Conservation (phyloP, 2,113 vertebrate species). For the Tauraco erythrolophus region DNA sequence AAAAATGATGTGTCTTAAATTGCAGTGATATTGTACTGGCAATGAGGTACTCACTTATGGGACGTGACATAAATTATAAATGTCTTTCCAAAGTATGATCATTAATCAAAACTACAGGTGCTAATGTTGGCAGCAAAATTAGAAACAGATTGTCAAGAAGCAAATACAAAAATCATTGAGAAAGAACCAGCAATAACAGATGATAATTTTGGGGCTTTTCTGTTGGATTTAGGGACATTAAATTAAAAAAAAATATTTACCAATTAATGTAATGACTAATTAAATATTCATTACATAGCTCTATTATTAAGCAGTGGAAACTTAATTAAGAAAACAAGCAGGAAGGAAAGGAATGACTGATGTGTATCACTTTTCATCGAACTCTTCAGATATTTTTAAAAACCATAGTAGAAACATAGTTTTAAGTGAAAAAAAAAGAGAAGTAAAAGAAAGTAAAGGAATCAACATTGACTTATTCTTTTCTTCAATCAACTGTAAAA, state of each 20-base stretch:
- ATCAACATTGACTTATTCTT: neutral
- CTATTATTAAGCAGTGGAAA: neutral
- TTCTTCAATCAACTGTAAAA: neutral
- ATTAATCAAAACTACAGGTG: neutral
- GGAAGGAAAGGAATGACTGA: neutral
- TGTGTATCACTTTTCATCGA: neutral
- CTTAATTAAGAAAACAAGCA: neutral
- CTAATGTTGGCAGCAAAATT: neutral
- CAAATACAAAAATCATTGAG: neutral
- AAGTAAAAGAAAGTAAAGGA: neutral
- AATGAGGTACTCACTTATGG: neutral
- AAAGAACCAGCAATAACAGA: neutral
- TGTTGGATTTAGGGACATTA: neutral
- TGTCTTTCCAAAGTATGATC: neutral
- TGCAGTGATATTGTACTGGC: neutral
- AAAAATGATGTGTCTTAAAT: neutral
- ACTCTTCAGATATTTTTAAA: neutral
- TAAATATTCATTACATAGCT: neutral
- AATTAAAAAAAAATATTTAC: too few relatives aligned
- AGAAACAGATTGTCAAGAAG: neutral
- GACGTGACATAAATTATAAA: slow-evolving; percentile 13
- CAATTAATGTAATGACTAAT: neutral
- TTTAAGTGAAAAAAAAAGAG: neutral
- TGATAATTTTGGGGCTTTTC: neutral
- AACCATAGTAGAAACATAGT: neutral